Percentiles rank a stretch among this genome's conserved stretches.
Conservation (phyloP, 2,888 invertebrate species). For the Cylloceria caligata region DNA sequence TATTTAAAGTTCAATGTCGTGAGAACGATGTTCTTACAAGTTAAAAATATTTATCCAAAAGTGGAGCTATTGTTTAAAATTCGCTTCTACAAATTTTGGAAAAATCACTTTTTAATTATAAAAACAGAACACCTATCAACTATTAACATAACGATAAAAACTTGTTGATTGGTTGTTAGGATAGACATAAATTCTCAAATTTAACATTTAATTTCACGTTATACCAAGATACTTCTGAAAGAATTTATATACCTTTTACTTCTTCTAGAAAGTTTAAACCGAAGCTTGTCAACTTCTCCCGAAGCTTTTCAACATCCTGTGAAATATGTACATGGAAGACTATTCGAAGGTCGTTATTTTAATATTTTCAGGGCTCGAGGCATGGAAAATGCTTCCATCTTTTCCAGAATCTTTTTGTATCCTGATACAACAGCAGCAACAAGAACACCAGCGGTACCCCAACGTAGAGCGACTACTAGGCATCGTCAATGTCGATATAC, state of each 20-base stretch:
- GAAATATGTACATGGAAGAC: constrained; percentile 36
- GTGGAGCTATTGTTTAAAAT: no score
- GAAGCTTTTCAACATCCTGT: constrained; percentile 20
- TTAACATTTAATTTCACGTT: no score
- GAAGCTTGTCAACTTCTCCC: neutral
- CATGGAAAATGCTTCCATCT: neutral
- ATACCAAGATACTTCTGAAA: neutral
- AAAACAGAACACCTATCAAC: no score
- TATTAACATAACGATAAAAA: no score
- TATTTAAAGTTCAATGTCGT: no score
- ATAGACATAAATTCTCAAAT: no score
- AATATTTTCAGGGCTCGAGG: neutral
- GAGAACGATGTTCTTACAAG: no score
- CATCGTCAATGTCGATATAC: constrained; percentile 65
- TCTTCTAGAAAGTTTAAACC: neutral
- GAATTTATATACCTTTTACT: neutral
- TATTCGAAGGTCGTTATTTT: constrained; percentile 19
- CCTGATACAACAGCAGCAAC: constrained; percentile 9
- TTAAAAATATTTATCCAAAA: neutral
- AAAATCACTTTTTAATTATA: no score
- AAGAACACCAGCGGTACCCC: constrained; percentile 3
- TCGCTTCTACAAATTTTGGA: no score
- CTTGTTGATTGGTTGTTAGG: no score
- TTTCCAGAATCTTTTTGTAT: neutral
- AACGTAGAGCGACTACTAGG: constrained; percentile 17